Evolutionary conservation across 2,888 invertebrate genomes (phyloP), one percentile per base, ranked within the genome.

Genomic region (Dinocampus coccinellae): DNA sequence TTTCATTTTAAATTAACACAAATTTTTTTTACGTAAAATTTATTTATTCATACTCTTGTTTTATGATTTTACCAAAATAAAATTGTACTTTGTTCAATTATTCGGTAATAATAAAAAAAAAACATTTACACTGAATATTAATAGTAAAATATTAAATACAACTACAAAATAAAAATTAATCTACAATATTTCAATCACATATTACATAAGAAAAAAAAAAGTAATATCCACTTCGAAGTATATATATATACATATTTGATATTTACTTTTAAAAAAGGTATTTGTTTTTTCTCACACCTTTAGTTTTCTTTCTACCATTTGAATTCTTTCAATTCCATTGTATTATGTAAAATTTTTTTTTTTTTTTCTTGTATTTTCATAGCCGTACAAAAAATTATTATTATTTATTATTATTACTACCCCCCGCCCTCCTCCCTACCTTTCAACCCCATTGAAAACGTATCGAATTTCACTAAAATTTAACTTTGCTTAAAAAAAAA

Each of bases 381-480:
- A 82, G 82, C 82, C 80, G 80, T 78, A 77, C 79, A 81, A 81
- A 62, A 75, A 71, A 68, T 26, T 24, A 9, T 24, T 26, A 1
- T 10, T n/a, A n/a, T n/a, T n/a, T n/a, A n/a, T n/a, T n/a, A n/a
- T n/a, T n/a, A n/a, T n/a, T n/a, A n/a, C n/a, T n/a, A n/a, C n/a
- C n/a, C n/a, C n/a, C n/a, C n/a, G n/a, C n/a, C n/a, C n/a, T n/a
- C n/a, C n/a, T n/a, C n/a, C n/a, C n/a, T n/a, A n/a, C n/a, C n/a
- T n/a, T n/a, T n/a, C n/a, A n/a, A n/a, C n/a, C n/a, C n/a, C n/a
- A n/a, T n/a, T n/a, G n/a, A n/a, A 29, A 29, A 75, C 74, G 75
- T 73, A 79, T 80, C 77, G 66, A 16, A 73, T 80, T 78, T 77
- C 67, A 47, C 16, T 16, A 47, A 47, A 63, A 47, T 26, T 29